Percentiles rank a stretch among this genome's conserved stretches.
Conservation (phyloP, 2,113 vertebrate genomes). For the Leucopternis melanops region DNA sequence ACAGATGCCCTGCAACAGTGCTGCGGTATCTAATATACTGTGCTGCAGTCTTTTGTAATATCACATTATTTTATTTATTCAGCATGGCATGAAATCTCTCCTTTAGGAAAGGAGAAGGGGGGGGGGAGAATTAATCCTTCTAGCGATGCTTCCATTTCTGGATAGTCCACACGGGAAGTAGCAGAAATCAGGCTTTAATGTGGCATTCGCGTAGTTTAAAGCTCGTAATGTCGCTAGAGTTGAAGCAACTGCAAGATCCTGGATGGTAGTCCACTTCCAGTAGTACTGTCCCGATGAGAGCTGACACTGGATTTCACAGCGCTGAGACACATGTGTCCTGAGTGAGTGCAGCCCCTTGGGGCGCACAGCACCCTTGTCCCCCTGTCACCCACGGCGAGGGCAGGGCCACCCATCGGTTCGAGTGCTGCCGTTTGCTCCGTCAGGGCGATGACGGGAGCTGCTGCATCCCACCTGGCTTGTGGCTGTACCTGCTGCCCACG, state of each 20-base stretch:
- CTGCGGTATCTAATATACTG: neutral
- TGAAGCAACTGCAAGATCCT: neutral
- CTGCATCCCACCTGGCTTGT: neutral
- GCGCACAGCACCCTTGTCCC: neutral
- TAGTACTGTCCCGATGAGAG: neutral
- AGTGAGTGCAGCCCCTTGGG: neutral
- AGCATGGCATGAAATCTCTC: constrained; percentile 25
- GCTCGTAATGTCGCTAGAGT: neutral
- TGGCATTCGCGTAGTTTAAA: accelerated
- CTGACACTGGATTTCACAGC: neutral
- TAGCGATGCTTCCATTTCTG: neutral
- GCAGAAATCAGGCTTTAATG: neutral
- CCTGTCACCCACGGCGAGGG: accelerated
- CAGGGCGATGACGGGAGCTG: neutral
- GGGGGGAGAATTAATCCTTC: neutral
- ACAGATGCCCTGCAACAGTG: constrained; percentile 2
- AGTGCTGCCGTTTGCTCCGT: neutral
- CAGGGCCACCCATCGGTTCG: neutral
- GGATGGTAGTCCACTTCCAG: neutral
- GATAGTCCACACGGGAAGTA: accelerated
- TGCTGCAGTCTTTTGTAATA: neutral
- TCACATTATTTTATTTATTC: constrained; percentile 40
- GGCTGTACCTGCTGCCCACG: neutral
- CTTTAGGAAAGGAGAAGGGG: neutral
- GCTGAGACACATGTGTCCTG: accelerated